A percentile compares a stretch with the other conserved stretches of the same genome.
Conservation (phyloP, 2,888 invertebrate genomes). For the Odontomyia ornata region DNA sequence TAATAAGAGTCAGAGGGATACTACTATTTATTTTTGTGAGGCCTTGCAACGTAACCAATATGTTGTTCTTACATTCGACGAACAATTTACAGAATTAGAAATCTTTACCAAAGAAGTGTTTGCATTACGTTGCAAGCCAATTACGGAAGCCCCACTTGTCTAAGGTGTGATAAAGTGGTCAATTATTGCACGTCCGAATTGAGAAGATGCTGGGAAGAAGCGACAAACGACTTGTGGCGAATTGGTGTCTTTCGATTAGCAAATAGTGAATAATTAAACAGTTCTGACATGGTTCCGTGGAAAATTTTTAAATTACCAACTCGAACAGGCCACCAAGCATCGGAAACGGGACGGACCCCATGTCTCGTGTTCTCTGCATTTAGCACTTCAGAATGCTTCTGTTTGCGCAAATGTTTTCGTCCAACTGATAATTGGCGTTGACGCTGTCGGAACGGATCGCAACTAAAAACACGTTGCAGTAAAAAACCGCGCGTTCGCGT, state of each 20-base stretch:
- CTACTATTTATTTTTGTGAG: too few species aligned
- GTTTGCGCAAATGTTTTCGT: not conserved
- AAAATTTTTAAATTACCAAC: constrained; percentile 22
- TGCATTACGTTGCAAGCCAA: too few species aligned
- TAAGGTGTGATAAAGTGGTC: too few species aligned
- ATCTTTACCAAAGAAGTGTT: too few species aligned
- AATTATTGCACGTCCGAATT: too few species aligned
- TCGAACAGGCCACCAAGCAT: not conserved
- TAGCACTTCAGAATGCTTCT: constrained; percentile 4
- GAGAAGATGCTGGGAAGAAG: not conserved
- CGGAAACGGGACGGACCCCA: not conserved
- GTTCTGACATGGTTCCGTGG: constrained; percentile 14
- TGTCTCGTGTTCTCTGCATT: constrained; percentile 7
- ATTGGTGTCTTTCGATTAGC: constrained; percentile 13
- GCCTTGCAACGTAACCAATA: too few species aligned
- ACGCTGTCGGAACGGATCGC: not conserved
- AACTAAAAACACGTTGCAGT: not conserved
- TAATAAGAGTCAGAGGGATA: too few species aligned
- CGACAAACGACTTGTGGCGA: not conserved
- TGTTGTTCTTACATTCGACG: too few species aligned
- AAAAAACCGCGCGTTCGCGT: not conserved
- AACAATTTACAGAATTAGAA: too few species aligned
- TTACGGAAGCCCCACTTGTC: too few species aligned
- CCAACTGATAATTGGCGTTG: constrained; percentile 2
- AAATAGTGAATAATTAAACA: constrained; percentile 3